Percentiles rank a stretch among this genome's conserved stretches.
Conservation (phyloP, 2,113 vertebrate species). For the Hylia prasina region DNA sequence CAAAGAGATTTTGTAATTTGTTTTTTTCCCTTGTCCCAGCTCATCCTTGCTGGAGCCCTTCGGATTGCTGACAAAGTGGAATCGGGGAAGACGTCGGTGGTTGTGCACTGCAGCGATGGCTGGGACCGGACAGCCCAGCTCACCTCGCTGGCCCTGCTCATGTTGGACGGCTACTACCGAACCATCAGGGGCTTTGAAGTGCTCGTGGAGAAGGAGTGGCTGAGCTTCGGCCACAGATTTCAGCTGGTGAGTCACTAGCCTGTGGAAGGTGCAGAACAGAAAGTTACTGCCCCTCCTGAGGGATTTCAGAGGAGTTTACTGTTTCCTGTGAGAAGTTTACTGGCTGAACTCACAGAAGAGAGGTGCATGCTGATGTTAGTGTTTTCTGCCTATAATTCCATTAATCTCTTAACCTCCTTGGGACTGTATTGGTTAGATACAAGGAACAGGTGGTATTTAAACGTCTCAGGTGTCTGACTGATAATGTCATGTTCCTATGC, state of each 20-base stretch:
- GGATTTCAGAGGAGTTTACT: not conserved
- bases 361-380: not conserved
- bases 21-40: slow-evolving; percentile 62
- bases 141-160: slow-evolving; percentile 91
- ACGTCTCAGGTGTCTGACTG: not conserved
- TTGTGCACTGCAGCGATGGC: slow-evolving; percentile 95
- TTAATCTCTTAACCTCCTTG: not conserved
- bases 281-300: not conserved
- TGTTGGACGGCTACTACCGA: slow-evolving; percentile 92
- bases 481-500: not conserved
- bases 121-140: slow-evolving; percentile 96
- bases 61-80: slow-evolving; percentile 95
- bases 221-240: slow-evolving; percentile 95
- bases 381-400: not conserved
- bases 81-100: slow-evolving; percentile 92
- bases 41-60: slow-evolving; percentile 92
- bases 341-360: not conserved
- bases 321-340: not conserved
- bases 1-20: not conserved
- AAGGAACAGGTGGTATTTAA: not conserved
- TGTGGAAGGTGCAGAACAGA: not conserved
- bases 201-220: slow-evolving; percentile 96
- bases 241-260: slow-evolving; percentile 83
- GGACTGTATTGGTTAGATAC: not conserved
- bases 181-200: slow-evolving; percentile 90